Conservation (phyloP, 2,888 invertebrate species). For the Leptinotarsa haldemani region DNA sequence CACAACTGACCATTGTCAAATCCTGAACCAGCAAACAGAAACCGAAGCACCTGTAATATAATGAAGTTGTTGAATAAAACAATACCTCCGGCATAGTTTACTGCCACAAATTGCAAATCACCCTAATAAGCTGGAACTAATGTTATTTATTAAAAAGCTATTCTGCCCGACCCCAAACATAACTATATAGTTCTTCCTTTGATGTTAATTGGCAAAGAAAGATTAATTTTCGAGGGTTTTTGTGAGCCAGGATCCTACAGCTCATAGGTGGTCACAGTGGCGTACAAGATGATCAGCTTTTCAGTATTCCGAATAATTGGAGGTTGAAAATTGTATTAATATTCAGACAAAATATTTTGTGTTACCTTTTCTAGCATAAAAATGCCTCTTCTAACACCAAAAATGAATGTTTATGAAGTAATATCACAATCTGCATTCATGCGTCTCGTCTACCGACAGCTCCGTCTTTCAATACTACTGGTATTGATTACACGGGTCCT, state of each 20-base stretch:
- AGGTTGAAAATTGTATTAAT: no score
- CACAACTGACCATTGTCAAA: not conserved
- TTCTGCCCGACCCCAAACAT: conserved; percentile 27
- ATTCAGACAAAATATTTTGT: no score
- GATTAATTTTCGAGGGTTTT: conserved; percentile 48
- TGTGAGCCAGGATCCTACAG: conserved; percentile 31
- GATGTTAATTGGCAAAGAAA: conserved; percentile 54
- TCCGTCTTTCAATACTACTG: no score
- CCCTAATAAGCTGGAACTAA: conserved; percentile 35
- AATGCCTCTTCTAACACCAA: no score
- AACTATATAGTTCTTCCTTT: conserved; percentile 38
- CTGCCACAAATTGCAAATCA: conserved; percentile 40
- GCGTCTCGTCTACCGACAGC: no score
- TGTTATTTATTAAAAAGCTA: conserved; percentile 40
- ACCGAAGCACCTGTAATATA: not conserved
- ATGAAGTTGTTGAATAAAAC: conserved; percentile 38
- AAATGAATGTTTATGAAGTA: no score
- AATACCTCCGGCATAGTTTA: conserved; percentile 17
- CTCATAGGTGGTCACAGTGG: conserved; percentile 52
- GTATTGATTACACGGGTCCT: no score
- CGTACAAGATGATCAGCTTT: conserved; percentile 4
- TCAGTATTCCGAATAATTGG: no score
- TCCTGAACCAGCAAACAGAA: not conserved
- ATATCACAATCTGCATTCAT: no score
- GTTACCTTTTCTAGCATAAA: no score